Percentiles rank a stretch among this genome's conserved stretches.
These are phyloP conservation scores for Esox niger DNA, from an alignment of 2,113 vertebrate species.

Conservation along the genomic window DNA sequence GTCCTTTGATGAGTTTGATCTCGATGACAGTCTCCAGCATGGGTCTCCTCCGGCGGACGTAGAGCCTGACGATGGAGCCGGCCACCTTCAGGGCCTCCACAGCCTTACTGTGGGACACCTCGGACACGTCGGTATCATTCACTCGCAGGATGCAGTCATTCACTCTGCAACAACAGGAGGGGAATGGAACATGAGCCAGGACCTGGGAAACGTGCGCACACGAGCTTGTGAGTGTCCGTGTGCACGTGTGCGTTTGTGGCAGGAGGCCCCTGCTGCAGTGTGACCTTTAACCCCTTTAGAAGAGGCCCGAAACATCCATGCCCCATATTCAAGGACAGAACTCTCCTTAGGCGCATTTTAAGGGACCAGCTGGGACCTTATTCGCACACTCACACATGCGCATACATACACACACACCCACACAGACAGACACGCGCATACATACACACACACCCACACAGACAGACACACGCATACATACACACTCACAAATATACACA, in stretches of 20 bases:
- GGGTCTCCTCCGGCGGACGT: conserved; percentile 88
- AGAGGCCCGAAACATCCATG: conserved; percentile 32
- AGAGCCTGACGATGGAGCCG: conserved; percentile 88
- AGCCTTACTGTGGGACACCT: conserved; percentile 92
- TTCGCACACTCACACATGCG: conserved; percentile 12
- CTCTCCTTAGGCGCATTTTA: conserved; percentile 40
- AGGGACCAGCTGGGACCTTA: conserved; percentile 56
- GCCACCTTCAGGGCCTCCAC: conserved; percentile 95
- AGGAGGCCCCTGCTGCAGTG: background rate
- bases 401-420: background rate
- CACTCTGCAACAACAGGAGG: conserved; percentile 72
- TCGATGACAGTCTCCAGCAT: conserved; percentile 94
- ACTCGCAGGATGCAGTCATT: conserved; percentile 96
- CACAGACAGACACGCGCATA: conserved; percentile 3
- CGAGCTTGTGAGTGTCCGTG: background rate
- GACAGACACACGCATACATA: background rate
- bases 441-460: conserved; percentile 4
- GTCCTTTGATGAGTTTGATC: conserved; percentile 94
- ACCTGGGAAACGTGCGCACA: background rate
- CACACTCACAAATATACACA: conserved; percentile 3
- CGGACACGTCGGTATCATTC: conserved; percentile 90
- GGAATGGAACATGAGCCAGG: background rate
- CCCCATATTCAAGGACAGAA: conserved; percentile 44
- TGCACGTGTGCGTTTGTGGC: background rate
- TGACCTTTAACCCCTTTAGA: conserved; percentile 26